Evolutionary conservation across 2,888 invertebrate species (phyloP).

Genomic region (Shargacucullia verbasci): DNA sequence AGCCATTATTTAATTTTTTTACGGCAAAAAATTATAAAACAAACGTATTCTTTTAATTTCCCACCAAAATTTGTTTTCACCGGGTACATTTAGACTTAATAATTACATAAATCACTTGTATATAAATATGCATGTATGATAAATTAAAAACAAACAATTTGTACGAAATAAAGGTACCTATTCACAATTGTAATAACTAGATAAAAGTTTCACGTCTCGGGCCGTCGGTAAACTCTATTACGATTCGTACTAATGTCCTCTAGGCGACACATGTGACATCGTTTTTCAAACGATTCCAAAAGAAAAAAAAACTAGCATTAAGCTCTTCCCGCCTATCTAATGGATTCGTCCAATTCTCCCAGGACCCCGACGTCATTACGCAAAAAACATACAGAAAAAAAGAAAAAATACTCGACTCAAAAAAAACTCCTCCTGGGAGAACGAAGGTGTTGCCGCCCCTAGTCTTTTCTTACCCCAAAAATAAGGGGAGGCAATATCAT

Average conservation of each 20-base stretch:
- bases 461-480: slow-evolving; percentile 85
- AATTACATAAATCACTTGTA: slow-evolving; percentile 10
- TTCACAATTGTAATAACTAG: slow-evolving; percentile 6
- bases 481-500: slow-evolving; percentile 89
- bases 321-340: slow-evolving; percentile 87
- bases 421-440: slow-evolving; percentile 86
- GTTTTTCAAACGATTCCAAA: slow-evolving; percentile 71
- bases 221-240: slow-evolving; percentile 70
- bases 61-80: slow-evolving; percentile 10
- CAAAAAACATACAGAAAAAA: slow-evolving; percentile 72
- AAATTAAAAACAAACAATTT: slow-evolving; percentile 21
- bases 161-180: slow-evolving; percentile 7
- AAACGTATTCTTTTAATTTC: background rate
- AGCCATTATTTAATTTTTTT: slow-evolving; percentile 11
- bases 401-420: slow-evolving; percentile 72
- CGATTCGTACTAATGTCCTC: slow-evolving; percentile 75
- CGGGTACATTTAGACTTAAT: slow-evolving; percentile 17
- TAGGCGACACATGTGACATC: slow-evolving; percentile 75
- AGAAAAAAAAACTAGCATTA: slow-evolving; percentile 82
- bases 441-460: slow-evolving; percentile 86
- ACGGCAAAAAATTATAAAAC: slow-evolving; percentile 19
- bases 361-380: slow-evolving; percentile 87
- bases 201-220: background rate
- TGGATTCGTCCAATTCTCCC: slow-evolving; percentile 87
- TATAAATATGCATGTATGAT: slow-evolving; percentile 33